Conservation (phyloP, 2,113 vertebrate species). For the Fukomys damarensis region DNA sequence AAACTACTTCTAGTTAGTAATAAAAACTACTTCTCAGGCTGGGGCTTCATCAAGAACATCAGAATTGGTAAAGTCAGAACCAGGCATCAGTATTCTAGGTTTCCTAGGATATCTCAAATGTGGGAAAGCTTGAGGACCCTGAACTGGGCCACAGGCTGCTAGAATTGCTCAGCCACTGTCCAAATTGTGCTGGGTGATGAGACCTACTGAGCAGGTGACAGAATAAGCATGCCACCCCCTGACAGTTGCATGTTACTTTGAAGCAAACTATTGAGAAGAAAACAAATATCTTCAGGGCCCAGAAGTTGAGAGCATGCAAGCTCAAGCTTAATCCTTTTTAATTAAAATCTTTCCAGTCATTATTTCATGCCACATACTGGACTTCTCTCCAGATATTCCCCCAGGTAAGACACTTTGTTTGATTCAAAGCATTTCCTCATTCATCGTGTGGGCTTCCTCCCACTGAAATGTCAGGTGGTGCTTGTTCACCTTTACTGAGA, state of each 20-base stretch:
- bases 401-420: background rate
- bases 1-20: too few relatives aligned
- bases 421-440: background rate
- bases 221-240: background rate
- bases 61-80: background rate
- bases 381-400: background rate
- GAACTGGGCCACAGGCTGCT: background rate
- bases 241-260: background rate
- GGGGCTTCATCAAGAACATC: background rate
- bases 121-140: background rate
- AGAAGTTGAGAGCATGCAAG: background rate
- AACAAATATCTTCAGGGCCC: background rate
- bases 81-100: background rate
- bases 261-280: background rate
- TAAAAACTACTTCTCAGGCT: fast-evolving
- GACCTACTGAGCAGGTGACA: background rate
- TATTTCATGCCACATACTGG: background rate
- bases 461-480: background rate
- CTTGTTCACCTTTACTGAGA: background rate
- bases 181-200: background rate
- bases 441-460: background rate
- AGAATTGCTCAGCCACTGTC: background rate
- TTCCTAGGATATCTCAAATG: background rate
- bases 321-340: background rate
- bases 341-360: background rate